These are phyloP conservation scores for Channallabes apus DNA, from an alignment of 2,797 vertebrate species.

Conservation along the genomic window DNA sequence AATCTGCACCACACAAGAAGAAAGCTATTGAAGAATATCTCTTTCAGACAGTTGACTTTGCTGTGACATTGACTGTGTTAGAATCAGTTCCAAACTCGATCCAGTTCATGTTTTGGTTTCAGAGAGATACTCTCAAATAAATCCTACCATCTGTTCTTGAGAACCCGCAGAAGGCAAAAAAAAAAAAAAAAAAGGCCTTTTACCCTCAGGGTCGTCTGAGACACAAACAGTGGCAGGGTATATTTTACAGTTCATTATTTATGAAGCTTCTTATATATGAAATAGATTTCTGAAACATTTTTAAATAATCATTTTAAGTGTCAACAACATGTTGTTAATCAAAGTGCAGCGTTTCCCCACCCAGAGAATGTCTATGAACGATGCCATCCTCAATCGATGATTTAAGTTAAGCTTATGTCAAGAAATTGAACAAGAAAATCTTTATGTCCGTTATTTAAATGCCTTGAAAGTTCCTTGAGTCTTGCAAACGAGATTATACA, in stretches of 20 bases:
- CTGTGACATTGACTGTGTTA: background rate
- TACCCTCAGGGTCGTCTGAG: background rate
- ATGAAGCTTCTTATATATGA: background rate
- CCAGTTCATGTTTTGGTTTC: background rate
- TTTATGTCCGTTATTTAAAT: background rate
- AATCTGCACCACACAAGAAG: background rate
- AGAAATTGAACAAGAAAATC: background rate
- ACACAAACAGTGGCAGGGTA: background rate
- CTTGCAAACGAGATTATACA: background rate
- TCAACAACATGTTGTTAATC: background rate
- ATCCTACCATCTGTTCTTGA: background rate
- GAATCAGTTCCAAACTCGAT: background rate
- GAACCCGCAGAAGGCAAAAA: background rate
- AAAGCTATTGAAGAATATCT: background rate
- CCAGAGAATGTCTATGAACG: too few species aligned
- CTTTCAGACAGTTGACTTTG: background rate
- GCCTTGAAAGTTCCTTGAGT: background rate
- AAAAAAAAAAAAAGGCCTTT: background rate
- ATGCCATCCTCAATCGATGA: too few species aligned
- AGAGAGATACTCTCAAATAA: background rate
- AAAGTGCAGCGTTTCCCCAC: background rate
- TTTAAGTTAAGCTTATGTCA: background rate
- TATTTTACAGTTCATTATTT: background rate
- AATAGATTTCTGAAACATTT: background rate
- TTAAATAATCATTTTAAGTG: background rate